Base-by-base conservation (phyloP, 1,140 invertebrate genomes). In the Tetramorium parvispinum region DNA sequence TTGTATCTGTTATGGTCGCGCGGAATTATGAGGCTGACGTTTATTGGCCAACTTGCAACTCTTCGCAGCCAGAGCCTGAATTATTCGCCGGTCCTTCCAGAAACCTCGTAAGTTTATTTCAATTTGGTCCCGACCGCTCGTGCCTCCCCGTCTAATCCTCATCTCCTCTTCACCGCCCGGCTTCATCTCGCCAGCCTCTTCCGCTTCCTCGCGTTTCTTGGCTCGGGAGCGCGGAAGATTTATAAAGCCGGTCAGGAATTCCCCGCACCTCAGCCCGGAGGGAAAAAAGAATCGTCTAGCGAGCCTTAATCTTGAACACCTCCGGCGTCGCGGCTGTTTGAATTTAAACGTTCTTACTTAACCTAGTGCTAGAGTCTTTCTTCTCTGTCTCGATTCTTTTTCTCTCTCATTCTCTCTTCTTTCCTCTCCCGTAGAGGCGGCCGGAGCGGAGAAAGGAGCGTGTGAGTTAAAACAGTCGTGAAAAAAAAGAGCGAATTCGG, bases 11-110 rank as follows among this genome's bases (percentile, higher is more conserved):
- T 90, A 91, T 85, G 86, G 66, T 24, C 71, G 63, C 71, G 63
- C 63, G 87, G 79, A 93, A 91, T 92, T 93, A 93, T 87, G 91
- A 92, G 88, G 90, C 82, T 87, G 89, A 92, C 91, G 88, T 93
- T 91, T 92, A 93, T 92, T 91, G 91, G 91, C 87, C 87, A 91
- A 91, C 92, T 93, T 91, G 89, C 91, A 93, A 93, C 91, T 92
- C 88, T 88, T 91, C 83, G 88, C 87, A 89, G 85, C 68, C 78
- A 68, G 77, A 76, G 73, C 83, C 86, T 89, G 86, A 92, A 93
- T 91, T 93, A 93, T 93, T 92, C 88, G 83, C 76, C 73, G 85
- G 91, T 88, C 91, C 91, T 88, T 85, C 73, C 81, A 85, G 85
- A 87, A 91, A 85, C 87, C 91, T 90, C 83, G 85, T 88, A 91